Base-by-base conservation (phyloP, 2,888 invertebrate species). In the Formica aserva region DNA sequence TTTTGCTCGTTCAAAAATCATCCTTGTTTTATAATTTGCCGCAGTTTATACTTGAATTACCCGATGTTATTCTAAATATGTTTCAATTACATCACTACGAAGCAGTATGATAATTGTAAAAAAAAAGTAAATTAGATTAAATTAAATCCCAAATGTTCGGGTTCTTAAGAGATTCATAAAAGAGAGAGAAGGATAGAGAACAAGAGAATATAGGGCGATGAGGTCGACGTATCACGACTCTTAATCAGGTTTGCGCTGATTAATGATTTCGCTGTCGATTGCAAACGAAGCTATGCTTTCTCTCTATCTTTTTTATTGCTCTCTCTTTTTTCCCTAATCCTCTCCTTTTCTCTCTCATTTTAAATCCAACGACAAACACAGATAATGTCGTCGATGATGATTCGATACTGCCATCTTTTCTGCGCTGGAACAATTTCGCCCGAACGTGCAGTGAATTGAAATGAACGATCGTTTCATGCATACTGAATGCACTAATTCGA, bases 231-330 rank as follows among this genome's bases (percentile, higher is more conserved):
- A 69, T 72, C 74, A 75, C 72, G 69, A 71, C 67, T 87, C 82
- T 82, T 87, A 82, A 87, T 87, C 84, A 77, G 84, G 62, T 87
- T 84, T 78, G n/a, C 81, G 55, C 38, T 84, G 87, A 87, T 87
- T 87, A 87, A 87, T 87, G 69, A 69, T 48, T 15, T 55, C 35
- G n/a, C 71, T 84, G 78, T 78, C 87, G 82, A 84, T 87, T 80
- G 60, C 87, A 85, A 82, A 69, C 52, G 48, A 69, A 52, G 29
- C 35, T 76, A n/a, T 63, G 41, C 63, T 69, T 13, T 22, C 55
- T 35, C 41, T 63, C 4, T 75, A 15, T 29, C 38, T 62, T 41
- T 74, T 45, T 11, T 18, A 9, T 72, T 15, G 3, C 22, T 26
- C 15, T 71, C 32, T 22, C 4, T 22, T 35, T 69, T n/a, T 38